Percentiles rank a stretch among this genome's conserved stretches.
phyloP scores from a whole-genome alignment of 37 sponge, comb jelly and placozoan genomes.

The Crambe crambe region DNA sequence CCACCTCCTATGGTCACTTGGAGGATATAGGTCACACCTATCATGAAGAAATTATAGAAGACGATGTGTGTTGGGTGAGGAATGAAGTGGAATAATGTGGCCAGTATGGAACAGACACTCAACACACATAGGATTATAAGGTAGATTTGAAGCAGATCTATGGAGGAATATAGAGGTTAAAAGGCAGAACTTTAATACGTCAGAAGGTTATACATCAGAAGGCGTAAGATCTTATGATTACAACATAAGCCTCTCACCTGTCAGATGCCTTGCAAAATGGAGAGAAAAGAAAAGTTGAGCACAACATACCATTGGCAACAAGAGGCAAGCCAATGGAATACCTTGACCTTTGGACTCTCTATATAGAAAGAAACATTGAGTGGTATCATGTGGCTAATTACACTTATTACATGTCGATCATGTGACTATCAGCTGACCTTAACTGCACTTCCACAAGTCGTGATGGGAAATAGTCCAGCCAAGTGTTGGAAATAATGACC shows the following conservation, averaged over 20 bases:
- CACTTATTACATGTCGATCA: background rate
- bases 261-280: conserved; percentile 17
- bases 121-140: conserved; percentile 26
- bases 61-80: conserved; percentile 61
- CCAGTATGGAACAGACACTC: conserved; percentile 36
- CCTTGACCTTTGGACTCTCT: conserved; percentile 47
- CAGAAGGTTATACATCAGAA: too few relatives aligned
- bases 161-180: background rate
- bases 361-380: background rate
- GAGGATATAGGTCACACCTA: conserved; percentile 27
- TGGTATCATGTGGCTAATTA: background rate
- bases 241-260: too few relatives aligned
- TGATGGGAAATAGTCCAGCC: conserved; percentile 77
- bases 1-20: conserved; percentile 11
- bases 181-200: too few relatives aligned
- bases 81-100: conserved; percentile 50
- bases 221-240: too few relatives aligned
- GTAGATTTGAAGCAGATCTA: conserved; percentile 43
- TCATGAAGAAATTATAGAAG: conserved; percentile 46
- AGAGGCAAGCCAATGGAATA: conserved; percentile 57
- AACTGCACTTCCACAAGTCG: conserved; percentile 27
- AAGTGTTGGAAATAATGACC: conserved; percentile 58
- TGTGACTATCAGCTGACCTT: conserved; percentile 28
- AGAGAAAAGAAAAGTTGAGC: conserved; percentile 40
- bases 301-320: conserved; percentile 48